Base-by-base conservation (phyloP, 2,797 vertebrate genomes). In the Trematomus bernacchii region DNA sequence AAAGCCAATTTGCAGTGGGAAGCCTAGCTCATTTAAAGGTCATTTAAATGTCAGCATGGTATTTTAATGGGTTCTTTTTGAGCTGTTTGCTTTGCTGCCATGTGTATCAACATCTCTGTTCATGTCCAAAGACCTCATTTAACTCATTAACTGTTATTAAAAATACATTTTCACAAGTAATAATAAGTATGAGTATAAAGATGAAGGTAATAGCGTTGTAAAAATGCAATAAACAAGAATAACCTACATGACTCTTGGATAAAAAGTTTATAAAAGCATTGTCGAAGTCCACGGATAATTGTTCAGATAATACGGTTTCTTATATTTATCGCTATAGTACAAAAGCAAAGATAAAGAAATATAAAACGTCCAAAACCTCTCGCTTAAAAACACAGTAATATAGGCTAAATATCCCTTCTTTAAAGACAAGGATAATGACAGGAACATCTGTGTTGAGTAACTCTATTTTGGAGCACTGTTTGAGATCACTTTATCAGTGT, bases 381-480 rank as follows among this genome's bases (percentile, higher is more conserved):
- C 10, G 12, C 23, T 6, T 53, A 3, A 48, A 54, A 54, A 40
- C 1, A 37, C 1, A 40, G 52, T 33, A 10, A 19, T 42, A 72
- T n/a, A 23, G 16, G 8, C 3, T 52, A 37, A 80, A 47, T 19
- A 33, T 15, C 2, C 3, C n/a, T 13, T 58, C 44, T 21, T 18
- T 15, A 47, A 63, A 16, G 16, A 63, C 11, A 70, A 52, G 3
- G 2, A 46, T 30, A 47, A 50, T 23, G 3, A 65, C 30, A 18
- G 7, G 42, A 58, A 57, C 46, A 50, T 19, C 50, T 66, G 33
- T 52, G 15, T 62, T 69, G 27, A 66, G 37, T 19, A 79, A 42
- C 4, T 79, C 10, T 33, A 37, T 37, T 66, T 21, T 63, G 47
- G 6, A 72, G 50, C 33, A 47, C 47, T 44, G 48, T 19, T 70